phyloP scores from a whole-genome alignment of 2,797 vertebrate species.

The Megaceryle alcyon region DNA sequence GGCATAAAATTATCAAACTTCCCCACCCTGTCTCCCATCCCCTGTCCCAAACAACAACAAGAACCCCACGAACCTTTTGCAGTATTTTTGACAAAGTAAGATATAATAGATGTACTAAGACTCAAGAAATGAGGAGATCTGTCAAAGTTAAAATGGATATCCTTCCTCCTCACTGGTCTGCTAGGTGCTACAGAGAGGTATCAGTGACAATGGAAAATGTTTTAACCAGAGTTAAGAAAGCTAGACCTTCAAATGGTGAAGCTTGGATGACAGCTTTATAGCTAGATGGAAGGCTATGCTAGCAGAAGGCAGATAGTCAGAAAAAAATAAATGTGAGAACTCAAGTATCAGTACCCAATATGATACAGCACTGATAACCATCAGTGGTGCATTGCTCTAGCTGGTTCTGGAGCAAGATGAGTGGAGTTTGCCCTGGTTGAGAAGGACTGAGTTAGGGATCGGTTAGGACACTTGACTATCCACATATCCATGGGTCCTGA shows the following conservation, averaged over 20 bases:
- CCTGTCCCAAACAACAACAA: not conserved
- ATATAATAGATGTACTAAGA: not conserved
- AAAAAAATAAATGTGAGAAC: not conserved
- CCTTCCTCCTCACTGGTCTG: not conserved
- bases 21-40: too few species aligned
- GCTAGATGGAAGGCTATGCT: not conserved
- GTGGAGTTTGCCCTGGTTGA: too few species aligned
- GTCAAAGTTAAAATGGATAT: not conserved
- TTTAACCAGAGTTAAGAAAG: not conserved
- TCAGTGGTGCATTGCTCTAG: not conserved
- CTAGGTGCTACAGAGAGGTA: not conserved
- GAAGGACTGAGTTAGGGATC: too few species aligned
- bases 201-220: not conserved
- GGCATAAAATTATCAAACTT: not conserved
- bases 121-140: not conserved
- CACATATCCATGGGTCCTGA: too few species aligned
- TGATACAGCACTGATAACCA: not conserved
- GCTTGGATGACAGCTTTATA: not conserved
- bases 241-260: not conserved
- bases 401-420: not conserved
- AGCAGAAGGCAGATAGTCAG: not conserved
- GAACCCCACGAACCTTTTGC: not conserved
- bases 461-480: too few species aligned
- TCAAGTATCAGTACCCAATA: fast-evolving
- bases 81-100: not conserved